Evolutionary conservation across 2,888 invertebrate genomes (phyloP).

Genomic region (Matsumyia berberina): DNA sequence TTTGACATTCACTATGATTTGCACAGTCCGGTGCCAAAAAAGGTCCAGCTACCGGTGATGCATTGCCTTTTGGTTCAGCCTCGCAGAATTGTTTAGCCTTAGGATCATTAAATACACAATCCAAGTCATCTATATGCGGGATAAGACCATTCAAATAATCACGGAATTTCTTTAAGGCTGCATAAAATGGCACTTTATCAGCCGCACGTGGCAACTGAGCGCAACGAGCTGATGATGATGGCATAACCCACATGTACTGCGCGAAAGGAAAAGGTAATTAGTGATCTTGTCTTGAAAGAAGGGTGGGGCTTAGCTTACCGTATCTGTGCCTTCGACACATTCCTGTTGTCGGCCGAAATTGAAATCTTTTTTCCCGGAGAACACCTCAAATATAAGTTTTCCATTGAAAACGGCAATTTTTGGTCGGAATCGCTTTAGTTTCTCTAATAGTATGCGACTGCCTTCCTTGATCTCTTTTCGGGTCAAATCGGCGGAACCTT

Average conservation of each 20-base stretch:
- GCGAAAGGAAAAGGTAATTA: slow-evolving; percentile 79
- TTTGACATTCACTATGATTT: slow-evolving; percentile 43
- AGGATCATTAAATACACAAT: slow-evolving; percentile 93
- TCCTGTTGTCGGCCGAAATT: slow-evolving; percentile 98
- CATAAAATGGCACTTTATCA: slow-evolving; percentile 99
- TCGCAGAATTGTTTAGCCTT: slow-evolving; percentile 88
- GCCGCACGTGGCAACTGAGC: slow-evolving; percentile 98
- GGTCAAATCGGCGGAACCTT: slow-evolving; percentile 97
- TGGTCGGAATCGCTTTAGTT: slow-evolving; percentile 95
- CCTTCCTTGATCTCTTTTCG: slow-evolving; percentile 97
- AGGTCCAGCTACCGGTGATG: slow-evolving; percentile 24
- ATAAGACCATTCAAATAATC: slow-evolving; percentile 96
- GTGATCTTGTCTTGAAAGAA: neutral
- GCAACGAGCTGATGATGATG: slow-evolving; percentile 98
- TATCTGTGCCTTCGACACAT: slow-evolving; percentile 95
- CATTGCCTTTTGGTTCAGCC: slow-evolving; percentile 82
- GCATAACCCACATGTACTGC: slow-evolving; percentile 99
- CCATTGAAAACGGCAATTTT: slow-evolving; percentile 99
- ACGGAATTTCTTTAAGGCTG: slow-evolving; percentile 96
- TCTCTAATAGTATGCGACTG: slow-evolving; percentile 94
- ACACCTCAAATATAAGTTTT: slow-evolving; percentile 99
- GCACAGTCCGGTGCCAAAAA: slow-evolving; percentile 51
- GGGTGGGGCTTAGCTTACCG: slow-evolving; percentile 87
- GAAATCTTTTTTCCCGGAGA: slow-evolving; percentile 98
- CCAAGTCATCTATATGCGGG: slow-evolving; percentile 93